A percentile compares a stretch with the other conserved stretches of the same genome.
phyloP scores from a whole-genome alignment of 2,113 vertebrate species.

The Camarhynchus parvulus region DNA sequence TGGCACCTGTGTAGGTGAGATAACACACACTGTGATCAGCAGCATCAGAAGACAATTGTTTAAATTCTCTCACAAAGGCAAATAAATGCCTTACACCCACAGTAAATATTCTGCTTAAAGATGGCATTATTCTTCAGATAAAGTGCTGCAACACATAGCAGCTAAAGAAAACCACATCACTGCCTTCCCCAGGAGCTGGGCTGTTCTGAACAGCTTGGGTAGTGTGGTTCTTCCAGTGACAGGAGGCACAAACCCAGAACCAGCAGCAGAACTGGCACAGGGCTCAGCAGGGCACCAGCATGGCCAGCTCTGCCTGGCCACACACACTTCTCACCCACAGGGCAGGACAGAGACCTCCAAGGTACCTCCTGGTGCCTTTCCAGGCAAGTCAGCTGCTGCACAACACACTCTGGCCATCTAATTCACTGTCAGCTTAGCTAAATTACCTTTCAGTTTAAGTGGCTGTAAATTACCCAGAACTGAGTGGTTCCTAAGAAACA shows the following conservation, averaged over 20 bases:
- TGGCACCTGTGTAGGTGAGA: neutral
- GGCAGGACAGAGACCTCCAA: neutral
- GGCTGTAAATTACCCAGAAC: neutral
- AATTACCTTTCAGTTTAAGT: neutral
- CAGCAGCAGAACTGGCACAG: neutral
- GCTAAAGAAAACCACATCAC: neutral
- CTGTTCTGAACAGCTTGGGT: neutral
- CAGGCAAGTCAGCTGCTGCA: neutral
- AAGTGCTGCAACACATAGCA: neutral
- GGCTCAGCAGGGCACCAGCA: neutral
- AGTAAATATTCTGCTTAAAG: neutral
- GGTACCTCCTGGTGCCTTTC: neutral
- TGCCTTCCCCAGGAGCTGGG: neutral
- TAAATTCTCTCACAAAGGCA: neutral
- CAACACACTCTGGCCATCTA: neutral
- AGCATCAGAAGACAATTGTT: neutral
- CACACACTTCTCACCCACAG: neutral
- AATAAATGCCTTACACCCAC: neutral
- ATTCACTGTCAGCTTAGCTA: neutral
- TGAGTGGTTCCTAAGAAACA: neutral
- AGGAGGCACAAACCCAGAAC: neutral
- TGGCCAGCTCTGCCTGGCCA: rapidly evolving
- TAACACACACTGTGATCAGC: neutral
- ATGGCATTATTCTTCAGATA: neutral
- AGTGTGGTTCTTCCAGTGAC: rapidly evolving